Conservation (phyloP, 92 coral and sea anemone genomes). For the Palythoa grandiflora region DNA sequence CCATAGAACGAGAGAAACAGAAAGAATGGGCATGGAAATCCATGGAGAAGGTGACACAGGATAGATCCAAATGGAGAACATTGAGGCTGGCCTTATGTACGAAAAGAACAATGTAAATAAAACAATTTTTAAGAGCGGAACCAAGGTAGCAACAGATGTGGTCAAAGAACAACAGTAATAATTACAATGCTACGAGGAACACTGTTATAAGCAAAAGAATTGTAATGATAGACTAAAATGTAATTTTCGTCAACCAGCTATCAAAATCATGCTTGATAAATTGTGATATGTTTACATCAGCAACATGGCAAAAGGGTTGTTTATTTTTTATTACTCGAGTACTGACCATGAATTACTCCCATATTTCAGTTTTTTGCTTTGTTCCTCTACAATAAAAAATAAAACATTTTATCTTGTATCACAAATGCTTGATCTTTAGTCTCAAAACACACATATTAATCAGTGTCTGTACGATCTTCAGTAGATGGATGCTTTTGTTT, state of each 20-base stretch:
- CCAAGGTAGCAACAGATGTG: neutral
- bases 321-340: neutral
- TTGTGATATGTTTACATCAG: neutral
- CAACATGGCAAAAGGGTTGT: neutral
- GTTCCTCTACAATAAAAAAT: conserved; percentile 9
- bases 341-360: conserved; percentile 11
- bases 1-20: too few relatives aligned
- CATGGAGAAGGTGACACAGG: too few relatives aligned
- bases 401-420: neutral
- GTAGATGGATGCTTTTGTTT: conserved; percentile 12
- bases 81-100: too few relatives aligned
- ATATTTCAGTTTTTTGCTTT: conserved; percentile 7
- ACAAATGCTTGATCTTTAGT: neutral
- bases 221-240: neutral
- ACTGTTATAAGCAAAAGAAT: neutral
- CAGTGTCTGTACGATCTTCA: conserved; percentile 21
- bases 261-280: conserved; percentile 2
- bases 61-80: too few relatives aligned
- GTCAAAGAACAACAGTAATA: neutral
- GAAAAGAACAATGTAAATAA: too few relatives aligned
- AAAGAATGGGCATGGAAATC: too few relatives aligned
- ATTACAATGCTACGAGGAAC: neutral
- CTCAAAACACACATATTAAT: conserved; percentile 11
- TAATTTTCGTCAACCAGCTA: neutral
- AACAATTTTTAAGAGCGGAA: neutral